Base-by-base conservation (phyloP, 2,888 invertebrate species). In the Lasioglossum pauxillum region DNA sequence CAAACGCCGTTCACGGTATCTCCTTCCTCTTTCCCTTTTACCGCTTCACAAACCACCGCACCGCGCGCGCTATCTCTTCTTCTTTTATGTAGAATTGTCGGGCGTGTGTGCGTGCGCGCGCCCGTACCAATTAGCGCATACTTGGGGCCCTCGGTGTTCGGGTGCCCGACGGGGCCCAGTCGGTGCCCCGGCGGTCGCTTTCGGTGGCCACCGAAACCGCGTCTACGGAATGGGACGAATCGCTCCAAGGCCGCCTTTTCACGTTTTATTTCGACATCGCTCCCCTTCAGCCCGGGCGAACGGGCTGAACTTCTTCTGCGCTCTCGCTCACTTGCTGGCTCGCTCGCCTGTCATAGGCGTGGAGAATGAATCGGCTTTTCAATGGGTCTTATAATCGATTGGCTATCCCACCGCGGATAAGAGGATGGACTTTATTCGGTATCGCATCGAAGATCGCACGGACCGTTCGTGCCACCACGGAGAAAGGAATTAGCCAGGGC, bases 71-170 rank as follows among this genome's bases (percentile, higher is more conserved):
- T 75, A 60, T 84, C 83, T 89, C 87, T 86, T 80, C 87, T 78
- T 84, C 83, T 41, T 77, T 69, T 49, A 84, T 79, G 86, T 84
- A 84, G 83, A 75, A 49, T 74, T 78, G 85, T 78, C 41, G 83
- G 75, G 82, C 91, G 91, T 89, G 87, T 89, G 91, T 91, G 91
- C 88, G 87, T 89, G 91, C 90, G 89, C 89, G 92, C 90, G 91
- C 90, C 92, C 93, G 93, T 92, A 95, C 95, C 95, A 95, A 95
- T 95, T 95, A 95, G 95, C 92, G 95, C 94, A 95, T 95, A 95
- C 94, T 95, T 95, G 90, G 90, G 90, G 90, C 89, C 84, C 89
- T 90, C 92, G 90, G 91, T 92, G 93, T 94, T 92, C 90, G 88
- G 88, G 84, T 84, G 83, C 49, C 80, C 75, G 38, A 71, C 74